Percentiles rank a stretch among this genome's conserved stretches.
Evolutionary conservation across 2,797 vertebrate genomes (phyloP).

Genomic region (Caiman crocodilus): DNA sequence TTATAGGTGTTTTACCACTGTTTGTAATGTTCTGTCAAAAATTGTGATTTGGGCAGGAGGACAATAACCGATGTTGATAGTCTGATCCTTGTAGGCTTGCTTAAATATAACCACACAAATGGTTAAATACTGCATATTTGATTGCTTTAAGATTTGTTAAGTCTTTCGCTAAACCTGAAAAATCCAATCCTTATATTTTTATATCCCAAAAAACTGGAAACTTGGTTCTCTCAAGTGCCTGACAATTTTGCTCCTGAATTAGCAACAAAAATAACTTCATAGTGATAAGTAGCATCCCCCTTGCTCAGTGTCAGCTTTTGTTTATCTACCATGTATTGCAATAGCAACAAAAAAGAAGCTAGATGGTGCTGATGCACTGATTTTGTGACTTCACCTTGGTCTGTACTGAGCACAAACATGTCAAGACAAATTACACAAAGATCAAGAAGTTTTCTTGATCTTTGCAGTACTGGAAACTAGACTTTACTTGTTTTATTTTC

Average conservation of each 20-base stretch:
- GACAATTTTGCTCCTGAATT: not conserved
- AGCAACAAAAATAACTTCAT: not conserved
- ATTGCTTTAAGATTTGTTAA: not conserved
- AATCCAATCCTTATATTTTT: not conserved
- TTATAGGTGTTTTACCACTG: not conserved
- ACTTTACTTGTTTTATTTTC: not conserved
- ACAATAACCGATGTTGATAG: not conserved
- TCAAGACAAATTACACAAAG: not conserved
- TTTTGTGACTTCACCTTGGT: not conserved
- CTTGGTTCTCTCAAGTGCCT: not conserved
- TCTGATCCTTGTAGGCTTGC: not conserved
- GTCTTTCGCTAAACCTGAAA: not conserved
- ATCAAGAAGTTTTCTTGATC: not conserved
- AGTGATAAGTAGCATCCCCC: not conserved
- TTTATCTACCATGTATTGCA: conserved; percentile 8
- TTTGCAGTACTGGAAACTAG: not conserved
- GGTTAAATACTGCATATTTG: not conserved
- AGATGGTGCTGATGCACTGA: conserved; percentile 62
- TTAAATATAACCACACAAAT: not conserved
- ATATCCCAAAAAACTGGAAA: not conserved
- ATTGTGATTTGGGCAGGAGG: not conserved
- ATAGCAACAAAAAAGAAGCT: conserved; percentile 45
- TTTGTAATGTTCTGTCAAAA: not conserved
- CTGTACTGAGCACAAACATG: not conserved
- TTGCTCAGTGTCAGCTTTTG: not conserved